Percentiles rank a stretch among this genome's conserved stretches.
These are phyloP conservation scores for Drosophila nr. perissopoda DNA, from an alignment of 2,888 invertebrate species.

Conservation along the genomic window DNA sequence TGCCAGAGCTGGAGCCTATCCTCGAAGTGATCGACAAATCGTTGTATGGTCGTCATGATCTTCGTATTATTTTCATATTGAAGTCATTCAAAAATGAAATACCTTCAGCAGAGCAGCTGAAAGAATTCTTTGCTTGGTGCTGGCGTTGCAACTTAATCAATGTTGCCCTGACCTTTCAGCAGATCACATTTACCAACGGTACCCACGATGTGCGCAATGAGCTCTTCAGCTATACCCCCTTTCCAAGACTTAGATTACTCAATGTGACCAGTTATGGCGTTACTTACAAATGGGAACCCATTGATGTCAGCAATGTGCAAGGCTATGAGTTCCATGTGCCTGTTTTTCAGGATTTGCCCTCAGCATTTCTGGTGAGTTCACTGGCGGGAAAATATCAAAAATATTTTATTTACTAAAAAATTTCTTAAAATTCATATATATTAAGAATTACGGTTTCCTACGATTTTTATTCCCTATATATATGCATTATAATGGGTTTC, in stretches of 20 bases:
- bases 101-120: constrained; percentile 6
- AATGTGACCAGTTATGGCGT: constrained; percentile 38
- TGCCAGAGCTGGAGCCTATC: constrained; percentile 30
- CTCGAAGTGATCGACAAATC: constrained; percentile 27
- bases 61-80: constrained; percentile 33
- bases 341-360: constrained; percentile 39
- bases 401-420: no score
- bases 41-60: constrained; percentile 36
- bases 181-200: not conserved
- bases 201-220: constrained; percentile 14
- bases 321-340: constrained; percentile 53
- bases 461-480: no score
- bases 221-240: constrained; percentile 53
- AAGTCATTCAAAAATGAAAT: no score
- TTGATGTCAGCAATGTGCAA: constrained; percentile 32
- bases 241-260: constrained; percentile 33
- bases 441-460: no score
- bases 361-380: constrained; percentile 41
- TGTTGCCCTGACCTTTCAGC: constrained; percentile 37
- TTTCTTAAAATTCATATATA: no score
- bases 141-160: constrained; percentile 50
- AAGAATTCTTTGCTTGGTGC: constrained; percentile 55
- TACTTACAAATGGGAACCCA: constrained; percentile 22
- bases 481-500: no score
- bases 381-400: no score